These are phyloP conservation scores for Drosophila barbarae DNA, from an alignment of 2,888 invertebrate species.

Conservation along the genomic window DNA sequence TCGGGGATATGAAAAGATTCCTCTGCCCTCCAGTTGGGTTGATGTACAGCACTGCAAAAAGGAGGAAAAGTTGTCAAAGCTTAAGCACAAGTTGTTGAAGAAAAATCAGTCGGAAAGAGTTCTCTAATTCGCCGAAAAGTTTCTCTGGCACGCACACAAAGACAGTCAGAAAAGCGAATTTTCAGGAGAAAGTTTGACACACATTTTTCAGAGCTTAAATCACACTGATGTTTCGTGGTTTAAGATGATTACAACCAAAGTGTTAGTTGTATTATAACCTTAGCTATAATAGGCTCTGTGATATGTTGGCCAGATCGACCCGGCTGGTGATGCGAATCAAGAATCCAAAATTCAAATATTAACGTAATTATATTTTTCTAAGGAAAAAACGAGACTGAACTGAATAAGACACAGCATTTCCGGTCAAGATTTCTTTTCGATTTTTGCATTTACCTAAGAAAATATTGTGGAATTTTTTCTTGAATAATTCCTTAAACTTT, in stretches of 20 bases:
- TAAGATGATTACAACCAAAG: neutral
- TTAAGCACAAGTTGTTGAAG: neutral
- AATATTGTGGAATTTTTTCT: constrained; percentile 3
- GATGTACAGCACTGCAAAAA: constrained; percentile 53
- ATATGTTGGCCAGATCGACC: neutral
- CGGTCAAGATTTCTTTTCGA: neutral
- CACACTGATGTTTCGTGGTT: neutral
- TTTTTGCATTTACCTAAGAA: neutral
- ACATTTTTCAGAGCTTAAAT: neutral
- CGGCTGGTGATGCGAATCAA: too few relatives aligned
- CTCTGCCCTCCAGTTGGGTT: constrained; percentile 25
- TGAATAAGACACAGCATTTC: neutral
- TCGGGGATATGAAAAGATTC: constrained; percentile 50
- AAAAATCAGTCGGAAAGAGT: neutral
- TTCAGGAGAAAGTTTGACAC: constrained; percentile 10
- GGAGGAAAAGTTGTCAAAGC: constrained; percentile 12
- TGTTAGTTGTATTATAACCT: neutral
- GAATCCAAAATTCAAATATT: neutral
- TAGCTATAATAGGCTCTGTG: neutral
- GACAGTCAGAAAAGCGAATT: neutral
- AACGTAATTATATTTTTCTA: too few relatives aligned
- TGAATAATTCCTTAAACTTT: neutral
- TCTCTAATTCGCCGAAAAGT: constrained; percentile 24
- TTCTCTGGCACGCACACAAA: constrained; percentile 3
- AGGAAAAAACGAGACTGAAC: too few relatives aligned